Evolutionary conservation across 1,140 invertebrate genomes (phyloP), one percentile per base, ranked within the genome.

Genomic region (Calephelis nemesis): DNA sequence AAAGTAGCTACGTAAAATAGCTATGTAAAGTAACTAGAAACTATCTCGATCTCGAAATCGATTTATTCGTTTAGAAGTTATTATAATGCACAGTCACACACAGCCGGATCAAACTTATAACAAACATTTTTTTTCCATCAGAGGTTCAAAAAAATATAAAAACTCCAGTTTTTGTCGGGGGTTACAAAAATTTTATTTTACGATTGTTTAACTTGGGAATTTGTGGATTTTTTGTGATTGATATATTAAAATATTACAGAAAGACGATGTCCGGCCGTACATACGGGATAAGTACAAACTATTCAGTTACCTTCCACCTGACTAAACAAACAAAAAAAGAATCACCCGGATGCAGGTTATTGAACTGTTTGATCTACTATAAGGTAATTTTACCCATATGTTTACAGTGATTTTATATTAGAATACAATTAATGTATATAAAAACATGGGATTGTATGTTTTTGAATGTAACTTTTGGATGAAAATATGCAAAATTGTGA

Each of bases 241-340:
- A 13, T 68, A 30, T 42, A 68, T 66, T 68, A 19, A 68, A 69
- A 70, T 62, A 66, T 82, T 94, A 50, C 92, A 98, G 96, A 97
- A 97, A 88, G 96, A 97, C 92, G 97, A 98, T 89, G 97, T 98
- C 0, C 93, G 97, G 77, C 97, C 97, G 39, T 96, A 96, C 87
- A 98, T 98, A 77, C 93, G 97, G 58, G 96, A 98, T 76, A 96
- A 96, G 80, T 98, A 96, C 92, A 96, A 96, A 81, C 93, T 98
- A 4, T 97, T 97, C 93, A 97, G 95, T 78, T 97, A 97, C 87
- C 91, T 98, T 77, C 97, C 97, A 15, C 96, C 97, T 7, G 96
- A 97, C 92, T 97, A 96, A 50, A 39, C 19, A 65, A 12, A 52
- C 50, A 10, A 70, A 6, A 15, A n/a, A 6, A 45, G 13, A 30